A percentile compares a stretch with the other conserved stretches of the same genome.
Conservation (phyloP, 1,140 invertebrate species). For the Geopemphigus sp. region DNA sequence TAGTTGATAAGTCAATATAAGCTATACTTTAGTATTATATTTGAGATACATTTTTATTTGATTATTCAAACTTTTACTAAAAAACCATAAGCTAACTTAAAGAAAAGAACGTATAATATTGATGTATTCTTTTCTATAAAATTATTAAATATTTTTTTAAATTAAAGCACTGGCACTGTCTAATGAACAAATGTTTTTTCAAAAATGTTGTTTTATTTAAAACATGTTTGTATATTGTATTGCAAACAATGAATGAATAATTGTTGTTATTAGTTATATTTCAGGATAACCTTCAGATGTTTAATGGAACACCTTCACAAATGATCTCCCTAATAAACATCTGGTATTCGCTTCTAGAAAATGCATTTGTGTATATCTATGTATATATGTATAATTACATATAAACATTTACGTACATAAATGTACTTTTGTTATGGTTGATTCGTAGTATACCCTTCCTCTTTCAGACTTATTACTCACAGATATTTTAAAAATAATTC, state of each 20-base stretch:
- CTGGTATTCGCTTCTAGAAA: neutral
- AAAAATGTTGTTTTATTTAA: neutral
- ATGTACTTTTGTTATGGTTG: slow-evolving; percentile 1
- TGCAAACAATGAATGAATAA: slow-evolving; percentile 22
- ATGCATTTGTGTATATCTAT: neutral
- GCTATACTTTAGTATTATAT: too few species aligned
- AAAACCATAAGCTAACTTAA: too few species aligned
- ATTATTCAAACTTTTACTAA: too few species aligned
- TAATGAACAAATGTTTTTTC: neutral
- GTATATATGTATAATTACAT: neutral
- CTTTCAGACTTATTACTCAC: neutral
- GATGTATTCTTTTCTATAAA: neutral
- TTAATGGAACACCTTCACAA: slow-evolving; percentile 11
- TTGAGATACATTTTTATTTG: too few species aligned
- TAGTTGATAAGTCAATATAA: too few species aligned
- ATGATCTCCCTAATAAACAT: slow-evolving; percentile 6
- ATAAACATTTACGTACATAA: neutral
- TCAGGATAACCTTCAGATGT: slow-evolving; percentile 36
- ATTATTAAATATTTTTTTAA: neutral
- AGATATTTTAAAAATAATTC: neutral
- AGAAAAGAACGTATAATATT: neutral
- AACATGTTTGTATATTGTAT: neutral
- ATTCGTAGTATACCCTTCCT: slow-evolving; percentile 1
- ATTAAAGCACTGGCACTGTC: slow-evolving; percentile 17
- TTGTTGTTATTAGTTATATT: slow-evolving; percentile 44